Evolutionary conservation across 2,888 invertebrate genomes (phyloP).

Genomic region (Xylota sylvarum): DNA sequence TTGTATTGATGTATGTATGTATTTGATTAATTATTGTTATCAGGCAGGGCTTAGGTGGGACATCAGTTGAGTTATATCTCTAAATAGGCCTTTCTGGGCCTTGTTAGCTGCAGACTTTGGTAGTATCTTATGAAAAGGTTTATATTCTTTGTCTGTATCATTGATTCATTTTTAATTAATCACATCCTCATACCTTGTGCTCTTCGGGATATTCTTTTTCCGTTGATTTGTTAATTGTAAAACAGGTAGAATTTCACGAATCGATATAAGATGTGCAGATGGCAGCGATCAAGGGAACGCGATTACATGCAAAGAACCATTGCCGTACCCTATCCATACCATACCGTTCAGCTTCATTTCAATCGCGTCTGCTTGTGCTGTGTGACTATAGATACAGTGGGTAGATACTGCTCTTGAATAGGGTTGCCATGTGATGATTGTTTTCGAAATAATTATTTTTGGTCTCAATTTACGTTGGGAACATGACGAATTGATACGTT

Average conservation of each 20-base stretch:
- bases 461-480: background rate
- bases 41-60: background rate
- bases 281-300: background rate
- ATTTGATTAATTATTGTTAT: background rate
- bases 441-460: background rate
- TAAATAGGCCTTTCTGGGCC: background rate
- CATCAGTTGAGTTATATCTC: background rate
- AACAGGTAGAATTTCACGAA: background rate
- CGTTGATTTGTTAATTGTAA: background rate
- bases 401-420: background rate
- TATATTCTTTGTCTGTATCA: background rate
- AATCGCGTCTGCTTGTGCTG: background rate
- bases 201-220: background rate
- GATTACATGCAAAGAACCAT: background rate
- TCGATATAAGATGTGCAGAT: background rate
- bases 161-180: background rate
- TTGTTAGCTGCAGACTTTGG: background rate
- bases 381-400: background rate
- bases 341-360: background rate
- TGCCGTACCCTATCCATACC: background rate
- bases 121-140: background rate
- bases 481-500: no score
- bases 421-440: constrained; percentile 2
- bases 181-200: background rate
- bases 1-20: background rate